Evolutionary conservation across 2,888 invertebrate species (phyloP), one percentile per base, ranked within the genome.

Genomic region (Beris morrisii): DNA sequence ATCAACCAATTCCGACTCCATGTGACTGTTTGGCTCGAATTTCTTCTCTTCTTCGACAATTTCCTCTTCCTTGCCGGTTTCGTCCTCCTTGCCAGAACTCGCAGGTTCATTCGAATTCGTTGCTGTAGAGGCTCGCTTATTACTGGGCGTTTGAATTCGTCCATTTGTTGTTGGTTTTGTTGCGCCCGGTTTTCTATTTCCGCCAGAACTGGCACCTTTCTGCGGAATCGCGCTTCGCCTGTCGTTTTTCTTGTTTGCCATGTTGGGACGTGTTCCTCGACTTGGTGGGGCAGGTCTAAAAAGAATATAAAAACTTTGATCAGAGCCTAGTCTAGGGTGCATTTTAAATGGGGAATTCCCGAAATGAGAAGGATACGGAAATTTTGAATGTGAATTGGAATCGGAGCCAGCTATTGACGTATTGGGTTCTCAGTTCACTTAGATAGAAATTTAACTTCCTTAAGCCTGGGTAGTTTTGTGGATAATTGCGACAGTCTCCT

Each of bases 1-100:
- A 75, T 98, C 97, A 13, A 96, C 95, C 67, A 98, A 84, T 77
- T 97, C 97, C 32, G 90, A 86, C 79, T 98, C 97, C 74, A 91
- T 90, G 68, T 87, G 84, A 72, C 86, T 85, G 57, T 87, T 85
- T 6, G 91, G 87, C 76, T 96, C 95, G 83, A 95, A 97, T 79
- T 90, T 89, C 74, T 88, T 87, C 73, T 93, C 93, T 67, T 91
- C 91, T 2, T 87, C 88, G 38, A 85, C 72, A 3, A 71, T 71
- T 15, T 80, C 82, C 65, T 83, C 84, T 48, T 86, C 85, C 69
- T 87, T 86, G 67, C 84, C 83, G 66, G 88, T 88, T 69, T 91
- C 84, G 69, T 88, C 88, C n/a, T 86, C 85, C 71, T 86, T 86
- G 70, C 87, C 71, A 71, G 78, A 79, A 28, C 15, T 22, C 3